Percentiles rank a stretch among this genome's conserved stretches.
Evolutionary conservation across 1,140 invertebrate species (phyloP).

Genomic region (Zaprionus kolodkinae): DNA sequence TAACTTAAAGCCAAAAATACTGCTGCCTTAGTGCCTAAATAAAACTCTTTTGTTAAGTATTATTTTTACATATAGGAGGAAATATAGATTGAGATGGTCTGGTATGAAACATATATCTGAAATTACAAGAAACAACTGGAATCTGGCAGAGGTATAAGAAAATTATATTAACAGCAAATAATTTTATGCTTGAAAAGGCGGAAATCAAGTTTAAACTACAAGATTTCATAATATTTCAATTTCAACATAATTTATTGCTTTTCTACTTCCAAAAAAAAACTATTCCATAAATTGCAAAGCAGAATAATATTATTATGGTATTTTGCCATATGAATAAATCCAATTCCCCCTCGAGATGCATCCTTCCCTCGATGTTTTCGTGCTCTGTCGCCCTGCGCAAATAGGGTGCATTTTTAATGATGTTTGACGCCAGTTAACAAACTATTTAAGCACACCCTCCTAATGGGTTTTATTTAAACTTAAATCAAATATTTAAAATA

Average conservation of each 20-base stretch:
- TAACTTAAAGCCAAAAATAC: too few species aligned
- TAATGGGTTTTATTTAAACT: slow-evolving; percentile 48
- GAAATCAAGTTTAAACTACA: background rate
- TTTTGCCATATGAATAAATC: background rate
- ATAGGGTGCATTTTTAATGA: slow-evolving; percentile 50
- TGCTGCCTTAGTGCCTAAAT: too few species aligned
- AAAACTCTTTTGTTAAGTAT: too few species aligned
- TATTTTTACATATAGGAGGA: too few species aligned
- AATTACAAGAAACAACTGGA: too few species aligned
- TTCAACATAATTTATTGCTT: too few species aligned
- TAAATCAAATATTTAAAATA: slow-evolving; percentile 55
- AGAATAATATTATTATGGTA: background rate
- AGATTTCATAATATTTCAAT: background rate
- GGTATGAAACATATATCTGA: too few species aligned
- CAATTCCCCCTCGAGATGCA: background rate
- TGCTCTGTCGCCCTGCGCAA: background rate
- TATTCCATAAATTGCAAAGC: too few species aligned
- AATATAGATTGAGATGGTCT: too few species aligned
- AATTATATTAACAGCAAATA: too few species aligned
- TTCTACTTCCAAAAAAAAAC: too few species aligned
- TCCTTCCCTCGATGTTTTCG: background rate
- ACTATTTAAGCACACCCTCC: slow-evolving; percentile 32
- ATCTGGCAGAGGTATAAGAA: background rate
- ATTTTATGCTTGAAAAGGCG: too few species aligned
- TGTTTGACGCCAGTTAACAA: slow-evolving; percentile 24